Evolutionary conservation across 2,797 vertebrate species (phyloP).

Genomic region (Falco rusticolus): DNA sequence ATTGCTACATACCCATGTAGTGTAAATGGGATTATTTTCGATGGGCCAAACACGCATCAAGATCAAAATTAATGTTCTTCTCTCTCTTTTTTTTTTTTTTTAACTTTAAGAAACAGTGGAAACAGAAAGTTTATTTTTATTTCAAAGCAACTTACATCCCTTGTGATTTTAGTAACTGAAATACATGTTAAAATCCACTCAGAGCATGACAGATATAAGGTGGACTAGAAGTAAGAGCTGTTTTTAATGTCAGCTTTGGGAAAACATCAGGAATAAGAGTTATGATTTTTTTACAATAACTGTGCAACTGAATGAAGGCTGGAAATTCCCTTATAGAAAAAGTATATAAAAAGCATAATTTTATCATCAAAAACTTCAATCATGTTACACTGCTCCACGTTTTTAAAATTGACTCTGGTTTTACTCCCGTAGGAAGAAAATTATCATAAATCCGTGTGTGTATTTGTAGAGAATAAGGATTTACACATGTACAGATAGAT

Average conservation of each 20-base stretch:
- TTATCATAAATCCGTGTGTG: not conserved
- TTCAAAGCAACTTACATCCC: not conserved
- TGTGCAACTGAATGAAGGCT: not conserved
- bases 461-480: not conserved
- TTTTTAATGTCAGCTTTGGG: not conserved
- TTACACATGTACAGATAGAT: too few relatives aligned
- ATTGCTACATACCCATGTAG: not conserved
- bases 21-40: not conserved
- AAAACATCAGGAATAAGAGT: not conserved
- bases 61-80: not conserved
- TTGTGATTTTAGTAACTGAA: not conserved
- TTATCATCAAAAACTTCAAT: not conserved
- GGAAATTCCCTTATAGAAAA: not conserved
- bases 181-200: not conserved
- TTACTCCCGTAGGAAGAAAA: not conserved
- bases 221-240: not conserved
- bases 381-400: not conserved
- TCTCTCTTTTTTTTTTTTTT: not conserved
- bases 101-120: not conserved
- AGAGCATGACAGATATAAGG: not conserved
- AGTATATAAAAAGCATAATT: not conserved
- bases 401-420: not conserved
- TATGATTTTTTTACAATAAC: not conserved
- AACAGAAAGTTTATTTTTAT: not conserved
- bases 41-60: not conserved